These are phyloP conservation scores for Acrocephalus arundinaceus DNA, from an alignment of 2,113 vertebrate species.

Conservation along the genomic window DNA sequence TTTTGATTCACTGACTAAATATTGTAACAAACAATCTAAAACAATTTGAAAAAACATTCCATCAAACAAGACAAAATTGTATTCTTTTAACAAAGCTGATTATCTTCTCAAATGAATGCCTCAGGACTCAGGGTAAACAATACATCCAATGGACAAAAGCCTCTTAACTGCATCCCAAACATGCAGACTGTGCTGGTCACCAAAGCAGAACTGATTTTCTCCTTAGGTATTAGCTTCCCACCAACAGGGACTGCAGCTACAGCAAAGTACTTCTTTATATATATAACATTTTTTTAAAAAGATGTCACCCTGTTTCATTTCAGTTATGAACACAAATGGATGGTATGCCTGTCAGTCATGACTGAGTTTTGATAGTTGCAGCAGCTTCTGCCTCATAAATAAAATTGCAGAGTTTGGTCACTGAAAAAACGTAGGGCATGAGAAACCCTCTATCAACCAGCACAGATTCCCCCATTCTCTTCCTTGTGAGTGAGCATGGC, in stretches of 20 bases:
- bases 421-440: accelerated
- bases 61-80: background rate
- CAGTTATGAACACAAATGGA: background rate
- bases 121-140: background rate
- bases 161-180: background rate
- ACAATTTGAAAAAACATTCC: background rate
- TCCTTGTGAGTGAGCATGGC: background rate
- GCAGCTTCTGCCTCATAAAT: background rate
- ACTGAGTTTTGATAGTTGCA: background rate
- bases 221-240: background rate
- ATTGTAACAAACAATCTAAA: background rate
- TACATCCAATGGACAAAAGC: background rate
- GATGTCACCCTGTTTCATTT: background rate
- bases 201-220: background rate
- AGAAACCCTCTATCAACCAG: background rate
- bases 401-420: background rate
- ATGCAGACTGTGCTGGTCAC: background rate
- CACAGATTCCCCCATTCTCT: background rate
- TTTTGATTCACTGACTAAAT: constrained; percentile 23
- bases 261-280: background rate
- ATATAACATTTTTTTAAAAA: background rate
- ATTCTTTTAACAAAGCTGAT: background rate
- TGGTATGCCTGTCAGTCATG: background rate
- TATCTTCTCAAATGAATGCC: background rate
- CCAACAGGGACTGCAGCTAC: background rate